These are phyloP conservation scores for Epinotia ramella DNA, from an alignment of 2,888 invertebrate species.

Conservation along the genomic window DNA sequence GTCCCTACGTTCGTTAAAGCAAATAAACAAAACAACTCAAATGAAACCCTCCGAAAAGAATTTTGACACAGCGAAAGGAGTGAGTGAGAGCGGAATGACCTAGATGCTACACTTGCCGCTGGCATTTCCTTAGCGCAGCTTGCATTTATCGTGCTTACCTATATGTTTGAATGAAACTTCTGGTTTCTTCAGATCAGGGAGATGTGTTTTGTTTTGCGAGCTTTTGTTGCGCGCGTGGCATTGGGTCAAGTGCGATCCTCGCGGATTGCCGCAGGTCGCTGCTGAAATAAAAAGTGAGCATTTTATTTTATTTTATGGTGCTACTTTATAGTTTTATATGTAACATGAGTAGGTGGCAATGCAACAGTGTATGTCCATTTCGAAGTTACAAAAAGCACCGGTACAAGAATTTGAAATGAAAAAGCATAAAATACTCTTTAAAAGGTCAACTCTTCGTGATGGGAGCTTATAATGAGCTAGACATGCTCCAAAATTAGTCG, in stretches of 20 bases:
- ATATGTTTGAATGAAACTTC: slow-evolving; percentile 51
- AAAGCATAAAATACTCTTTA: too few species aligned
- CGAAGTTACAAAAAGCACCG: too few species aligned
- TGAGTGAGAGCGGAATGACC: slow-evolving; percentile 56
- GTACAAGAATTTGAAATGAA: too few species aligned
- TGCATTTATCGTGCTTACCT: slow-evolving; percentile 45
- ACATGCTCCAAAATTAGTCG: too few species aligned
- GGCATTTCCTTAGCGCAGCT: slow-evolving; percentile 52
- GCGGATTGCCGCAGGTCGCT: slow-evolving; percentile 63
- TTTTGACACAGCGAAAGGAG: slow-evolving; percentile 39
- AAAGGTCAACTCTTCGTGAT: too few species aligned
- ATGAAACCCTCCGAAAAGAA: slow-evolving; percentile 7
- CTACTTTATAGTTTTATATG: too few species aligned
- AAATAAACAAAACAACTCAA: slow-evolving; percentile 27
- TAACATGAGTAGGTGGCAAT: too few species aligned
- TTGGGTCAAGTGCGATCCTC: slow-evolving; percentile 77
- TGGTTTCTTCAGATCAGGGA: slow-evolving; percentile 56
- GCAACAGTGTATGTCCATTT: too few species aligned
- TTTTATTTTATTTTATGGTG: slow-evolving; percentile 47
- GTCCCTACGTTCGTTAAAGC: not conserved
- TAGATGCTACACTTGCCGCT: slow-evolving; percentile 52
- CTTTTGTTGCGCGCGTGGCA: slow-evolving; percentile 72
- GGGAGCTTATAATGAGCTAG: too few species aligned
- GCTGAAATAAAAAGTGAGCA: slow-evolving; percentile 57
- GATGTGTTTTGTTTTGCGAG: slow-evolving; percentile 57